Evolutionary conservation across 2,113 vertebrate species (phyloP).

Genomic region (Tachuris rubrigastra): DNA sequence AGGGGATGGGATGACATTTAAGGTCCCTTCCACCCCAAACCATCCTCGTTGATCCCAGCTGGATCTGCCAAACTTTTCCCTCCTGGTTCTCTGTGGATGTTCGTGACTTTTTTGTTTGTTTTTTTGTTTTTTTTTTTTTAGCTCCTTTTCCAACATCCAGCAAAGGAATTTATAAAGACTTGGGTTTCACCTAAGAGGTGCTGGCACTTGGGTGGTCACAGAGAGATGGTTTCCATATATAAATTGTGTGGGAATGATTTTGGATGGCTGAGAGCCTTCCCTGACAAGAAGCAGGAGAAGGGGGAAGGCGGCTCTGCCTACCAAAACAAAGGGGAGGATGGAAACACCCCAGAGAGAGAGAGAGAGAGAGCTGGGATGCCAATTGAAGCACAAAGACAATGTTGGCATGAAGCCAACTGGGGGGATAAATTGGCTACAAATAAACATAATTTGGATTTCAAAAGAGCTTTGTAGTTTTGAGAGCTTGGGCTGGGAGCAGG

Average conservation of each 20-base stretch:
- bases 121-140: neutral
- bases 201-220: neutral
- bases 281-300: neutral
- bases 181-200: neutral
- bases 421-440: neutral
- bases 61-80: neutral
- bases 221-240: neutral
- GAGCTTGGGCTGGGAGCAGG: neutral
- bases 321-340: constrained; percentile 14
- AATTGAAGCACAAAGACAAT: constrained; percentile 13
- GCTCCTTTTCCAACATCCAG: neutral
- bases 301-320: constrained; percentile 1
- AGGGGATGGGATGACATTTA: fast-evolving
- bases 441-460: neutral
- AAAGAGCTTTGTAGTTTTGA: neutral
- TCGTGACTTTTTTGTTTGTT: neutral
- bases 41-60: too few species aligned
- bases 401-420: neutral
- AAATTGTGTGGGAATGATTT: neutral
- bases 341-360: constrained; percentile 3
- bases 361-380: neutral
- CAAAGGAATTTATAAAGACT: neutral
- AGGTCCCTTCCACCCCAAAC: neutral
- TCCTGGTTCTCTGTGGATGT: neutral
- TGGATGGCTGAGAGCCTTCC: neutral